phyloP scores from a whole-genome alignment of 2,113 vertebrate species.

The Crotalus helleri region DNA sequence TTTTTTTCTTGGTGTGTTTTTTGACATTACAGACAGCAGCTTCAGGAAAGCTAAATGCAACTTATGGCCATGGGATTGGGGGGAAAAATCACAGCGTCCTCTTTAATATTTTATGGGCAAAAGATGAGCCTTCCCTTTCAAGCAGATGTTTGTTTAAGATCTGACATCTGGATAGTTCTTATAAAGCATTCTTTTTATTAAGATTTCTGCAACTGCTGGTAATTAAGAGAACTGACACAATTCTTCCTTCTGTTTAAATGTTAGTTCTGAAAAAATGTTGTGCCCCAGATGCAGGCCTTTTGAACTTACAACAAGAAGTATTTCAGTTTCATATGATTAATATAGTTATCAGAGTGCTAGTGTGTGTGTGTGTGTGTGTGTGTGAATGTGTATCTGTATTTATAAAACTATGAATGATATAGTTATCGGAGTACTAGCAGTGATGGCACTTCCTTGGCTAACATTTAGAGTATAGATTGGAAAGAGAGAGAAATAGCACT shows the following conservation, averaged over 20 bases:
- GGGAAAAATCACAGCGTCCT: conserved; percentile 19
- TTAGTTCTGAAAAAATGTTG: conserved; percentile 64
- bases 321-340: neutral
- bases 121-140: conserved; percentile 63
- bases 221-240: conserved; percentile 67
- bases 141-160: conserved; percentile 75
- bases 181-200: conserved; percentile 60
- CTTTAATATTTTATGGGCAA: conserved; percentile 44
- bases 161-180: conserved; percentile 68
- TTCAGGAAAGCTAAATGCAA: conserved; percentile 71
- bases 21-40: conserved; percentile 74
- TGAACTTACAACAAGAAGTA: conserved; percentile 49
- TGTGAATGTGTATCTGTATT: neutral
- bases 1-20: conserved; percentile 69
- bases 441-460: neutral
- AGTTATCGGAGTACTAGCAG: neutral
- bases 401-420: neutral
- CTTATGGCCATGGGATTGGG: conserved; percentile 49
- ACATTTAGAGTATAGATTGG: neutral
- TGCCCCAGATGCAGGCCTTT: neutral
- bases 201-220: conserved; percentile 68
- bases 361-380: neutral
- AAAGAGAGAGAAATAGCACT: neutral
- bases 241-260: conserved; percentile 60
- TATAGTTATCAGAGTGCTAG: neutral